These are phyloP conservation scores for Mythimna loreyi DNA, from an alignment of 2,888 invertebrate species.

Conservation along the genomic window DNA sequence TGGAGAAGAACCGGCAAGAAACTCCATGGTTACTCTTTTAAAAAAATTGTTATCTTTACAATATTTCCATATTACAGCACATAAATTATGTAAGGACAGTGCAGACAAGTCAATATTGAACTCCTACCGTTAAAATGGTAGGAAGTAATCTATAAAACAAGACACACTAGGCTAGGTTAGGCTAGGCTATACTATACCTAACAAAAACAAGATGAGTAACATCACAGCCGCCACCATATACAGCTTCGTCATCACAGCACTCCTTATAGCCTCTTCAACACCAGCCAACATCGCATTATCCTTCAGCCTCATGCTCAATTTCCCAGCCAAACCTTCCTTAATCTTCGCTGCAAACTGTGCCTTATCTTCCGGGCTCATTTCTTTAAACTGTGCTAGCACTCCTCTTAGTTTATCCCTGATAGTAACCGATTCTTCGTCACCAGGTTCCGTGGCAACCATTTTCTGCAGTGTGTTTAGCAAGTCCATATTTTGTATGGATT, in stretches of 20 bases:
- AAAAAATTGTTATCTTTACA: no score
- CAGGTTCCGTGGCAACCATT: constrained; percentile 75
- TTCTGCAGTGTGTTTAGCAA: constrained; percentile 78
- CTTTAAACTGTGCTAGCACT: constrained; percentile 74
- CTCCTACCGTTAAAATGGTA: no score
- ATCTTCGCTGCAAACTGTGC: constrained; percentile 78
- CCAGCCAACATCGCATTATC: constrained; percentile 74
- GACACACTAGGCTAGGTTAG: no score
- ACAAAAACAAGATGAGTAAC: constrained; percentile 76
- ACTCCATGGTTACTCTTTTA: no score
- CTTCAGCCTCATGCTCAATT: constrained; percentile 74
- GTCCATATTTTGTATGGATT: constrained; percentile 82
- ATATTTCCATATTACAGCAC: no score
- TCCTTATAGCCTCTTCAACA: constrained; percentile 76
- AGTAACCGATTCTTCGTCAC: constrained; percentile 78
- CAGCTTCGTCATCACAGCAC: constrained; percentile 75
- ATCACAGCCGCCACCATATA: constrained; percentile 74
- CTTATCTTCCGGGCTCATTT: constrained; percentile 79
- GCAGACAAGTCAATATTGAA: no score
- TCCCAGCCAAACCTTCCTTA: constrained; percentile 77
- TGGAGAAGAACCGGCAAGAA: no score
- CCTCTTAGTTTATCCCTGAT: constrained; percentile 76
- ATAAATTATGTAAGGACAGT: no score
- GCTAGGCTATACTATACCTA: no score
- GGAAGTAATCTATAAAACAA: not conserved